Percentiles rank a stretch among this genome's conserved stretches.
Conservation (phyloP, 2,797 vertebrate genomes). For the Gambelia wislizenii region DNA sequence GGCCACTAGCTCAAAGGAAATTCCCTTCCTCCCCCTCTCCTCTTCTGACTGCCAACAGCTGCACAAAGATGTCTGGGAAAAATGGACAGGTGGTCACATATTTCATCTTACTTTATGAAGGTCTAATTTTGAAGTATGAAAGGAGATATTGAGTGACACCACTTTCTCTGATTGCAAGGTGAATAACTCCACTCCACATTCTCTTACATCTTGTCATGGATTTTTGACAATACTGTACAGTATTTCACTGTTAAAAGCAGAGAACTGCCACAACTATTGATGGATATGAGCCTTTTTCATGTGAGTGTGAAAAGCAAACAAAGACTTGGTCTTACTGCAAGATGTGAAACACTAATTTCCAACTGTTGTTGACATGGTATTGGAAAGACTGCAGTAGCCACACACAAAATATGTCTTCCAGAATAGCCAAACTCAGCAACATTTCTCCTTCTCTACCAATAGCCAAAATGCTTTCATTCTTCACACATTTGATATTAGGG, state of each 20-base stretch:
- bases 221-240: not conserved
- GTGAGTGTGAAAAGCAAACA: conserved; percentile 39
- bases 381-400: conserved; percentile 42
- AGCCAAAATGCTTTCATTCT: conserved; percentile 2
- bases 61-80: conserved; percentile 33
- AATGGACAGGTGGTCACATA: conserved; percentile 37
- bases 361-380: conserved; percentile 33
- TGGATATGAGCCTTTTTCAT: conserved; percentile 43
- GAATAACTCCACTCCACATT: not conserved
- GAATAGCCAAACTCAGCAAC: conserved; percentile 17
- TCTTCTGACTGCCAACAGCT: conserved; percentile 30
- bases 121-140: conserved; percentile 33
- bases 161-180: conserved; percentile 33
- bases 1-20: conserved; percentile 31
- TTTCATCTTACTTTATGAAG: conserved; percentile 11
- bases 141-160: conserved; percentile 3
- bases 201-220: not conserved
- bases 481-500: not conserved
- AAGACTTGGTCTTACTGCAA: conserved; percentile 28
- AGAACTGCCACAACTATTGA: conserved; percentile 30
- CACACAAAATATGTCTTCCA: conserved; percentile 39
- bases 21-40: conserved; percentile 22
- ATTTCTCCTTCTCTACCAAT: not conserved
- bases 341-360: conserved; percentile 50
- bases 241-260: conserved; percentile 8